Conservation (phyloP, 2,888 invertebrate species). For the Buathra laborator region DNA sequence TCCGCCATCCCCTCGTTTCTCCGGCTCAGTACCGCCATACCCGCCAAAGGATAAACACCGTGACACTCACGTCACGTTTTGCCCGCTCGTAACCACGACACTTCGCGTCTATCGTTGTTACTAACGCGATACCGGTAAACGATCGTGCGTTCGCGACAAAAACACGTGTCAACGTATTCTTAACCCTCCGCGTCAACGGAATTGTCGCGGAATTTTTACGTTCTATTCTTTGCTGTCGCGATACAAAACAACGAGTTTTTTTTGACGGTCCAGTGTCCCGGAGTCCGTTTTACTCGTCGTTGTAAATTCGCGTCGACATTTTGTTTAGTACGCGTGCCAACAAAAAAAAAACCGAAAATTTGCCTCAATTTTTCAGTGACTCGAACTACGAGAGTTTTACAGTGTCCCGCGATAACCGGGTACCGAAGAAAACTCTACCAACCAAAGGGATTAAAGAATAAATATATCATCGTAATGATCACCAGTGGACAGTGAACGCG, state of each 20-base stretch:
- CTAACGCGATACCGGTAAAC: slow-evolving; percentile 11
- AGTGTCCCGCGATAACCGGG: neutral
- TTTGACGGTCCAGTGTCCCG: too few species aligned
- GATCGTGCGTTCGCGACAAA: slow-evolving; percentile 13
- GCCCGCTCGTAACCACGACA: slow-evolving; percentile 32
- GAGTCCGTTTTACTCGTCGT: too few species aligned
- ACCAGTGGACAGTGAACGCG: slow-evolving; percentile 30
- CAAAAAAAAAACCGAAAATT: neutral
- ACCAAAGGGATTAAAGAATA: slow-evolving; percentile 8
- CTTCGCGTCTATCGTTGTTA: slow-evolving; percentile 32
- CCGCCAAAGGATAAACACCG: slow-evolving; percentile 83
- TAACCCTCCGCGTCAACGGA: too few species aligned
- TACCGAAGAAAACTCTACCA: neutral
- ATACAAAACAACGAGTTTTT: too few species aligned
- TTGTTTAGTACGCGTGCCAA: neutral
- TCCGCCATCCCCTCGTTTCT: slow-evolving; percentile 70
- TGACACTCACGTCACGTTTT: slow-evolving; percentile 70
- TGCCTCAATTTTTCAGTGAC: neutral
- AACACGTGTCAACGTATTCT: neutral
- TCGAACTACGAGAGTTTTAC: neutral
- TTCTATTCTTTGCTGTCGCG: too few species aligned
- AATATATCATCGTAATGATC: neutral
- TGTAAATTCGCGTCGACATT: too few species aligned
- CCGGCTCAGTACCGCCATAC: slow-evolving; percentile 84
- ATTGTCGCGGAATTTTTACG: too few species aligned